A percentile compares a stretch with the other conserved stretches of the same genome.
phyloP scores from a whole-genome alignment of 2,797 vertebrate species.

The Channallabes apus region DNA sequence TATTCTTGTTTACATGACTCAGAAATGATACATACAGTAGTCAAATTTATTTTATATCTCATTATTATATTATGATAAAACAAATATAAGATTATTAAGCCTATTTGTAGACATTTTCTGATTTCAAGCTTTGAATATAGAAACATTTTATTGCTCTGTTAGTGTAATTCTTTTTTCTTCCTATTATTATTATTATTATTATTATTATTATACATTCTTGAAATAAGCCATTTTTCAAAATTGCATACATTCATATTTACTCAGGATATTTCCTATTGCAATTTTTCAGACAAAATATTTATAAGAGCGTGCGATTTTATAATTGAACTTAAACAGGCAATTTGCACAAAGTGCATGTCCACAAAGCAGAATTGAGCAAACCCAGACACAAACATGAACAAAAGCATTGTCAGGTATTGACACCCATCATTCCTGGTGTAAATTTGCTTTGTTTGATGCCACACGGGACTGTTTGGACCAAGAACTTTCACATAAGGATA shows the following conservation, averaged over 20 bases:
- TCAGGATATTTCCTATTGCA: background rate
- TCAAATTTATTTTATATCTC: too few relatives aligned
- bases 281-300: background rate
- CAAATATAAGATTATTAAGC: background rate
- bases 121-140: background rate
- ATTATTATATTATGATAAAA: background rate
- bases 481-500: background rate
- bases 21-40: background rate
- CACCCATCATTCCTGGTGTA: background rate
- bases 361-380: background rate
- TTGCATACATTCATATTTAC: background rate
- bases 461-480: background rate
- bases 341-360: background rate
- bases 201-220: too few relatives aligned
- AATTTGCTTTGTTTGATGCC: background rate
- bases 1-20: background rate
- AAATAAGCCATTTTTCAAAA: too few relatives aligned
- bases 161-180: background rate
- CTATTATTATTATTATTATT: background rate
- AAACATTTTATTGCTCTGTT: background rate
- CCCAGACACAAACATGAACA: background rate
- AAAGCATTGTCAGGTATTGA: background rate
- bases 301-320: background rate
- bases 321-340: background rate
- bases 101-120: background rate